phyloP scores from a whole-genome alignment of 2,797 vertebrate species.

The Adelosebastes latens region DNA sequence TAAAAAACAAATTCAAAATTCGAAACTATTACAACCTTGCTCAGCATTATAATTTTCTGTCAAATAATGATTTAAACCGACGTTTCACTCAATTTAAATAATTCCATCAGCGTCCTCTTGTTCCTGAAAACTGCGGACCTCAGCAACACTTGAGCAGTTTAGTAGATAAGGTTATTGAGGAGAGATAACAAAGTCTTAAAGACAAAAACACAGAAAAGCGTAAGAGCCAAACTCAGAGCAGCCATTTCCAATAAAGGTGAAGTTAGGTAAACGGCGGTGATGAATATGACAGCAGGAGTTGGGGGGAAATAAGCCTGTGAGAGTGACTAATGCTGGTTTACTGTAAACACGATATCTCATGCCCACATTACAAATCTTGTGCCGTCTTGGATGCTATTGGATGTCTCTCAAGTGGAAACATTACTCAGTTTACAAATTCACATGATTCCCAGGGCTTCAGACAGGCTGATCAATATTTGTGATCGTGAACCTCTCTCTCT shows the following conservation, averaged over 20 bases:
- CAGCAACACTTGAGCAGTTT: slow-evolving; percentile 56
- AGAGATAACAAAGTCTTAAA: slow-evolving; percentile 65
- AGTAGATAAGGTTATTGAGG: slow-evolving; percentile 58
- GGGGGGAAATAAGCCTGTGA: not conserved
- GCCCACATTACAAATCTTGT: slow-evolving; percentile 39
- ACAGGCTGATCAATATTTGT: slow-evolving; percentile 55
- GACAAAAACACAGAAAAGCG: slow-evolving; percentile 20
- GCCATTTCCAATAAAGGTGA: slow-evolving; percentile 53
- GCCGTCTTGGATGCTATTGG: slow-evolving; percentile 23
- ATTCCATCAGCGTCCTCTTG: slow-evolving; percentile 54
- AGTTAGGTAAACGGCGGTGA: slow-evolving; percentile 37
- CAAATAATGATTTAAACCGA: slow-evolving; percentile 35
- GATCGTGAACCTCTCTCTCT: slow-evolving; percentile 39
- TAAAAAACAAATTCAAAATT: no score
- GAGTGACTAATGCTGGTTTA: slow-evolving; percentile 52
- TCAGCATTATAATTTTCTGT: not conserved
- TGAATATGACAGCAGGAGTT: slow-evolving; percentile 30
- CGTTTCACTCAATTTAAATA: slow-evolving; percentile 53
- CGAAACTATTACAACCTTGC: no score
- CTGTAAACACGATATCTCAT: slow-evolving; percentile 52
- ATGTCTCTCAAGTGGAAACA: slow-evolving; percentile 48
- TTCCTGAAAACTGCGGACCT: slow-evolving; percentile 62
- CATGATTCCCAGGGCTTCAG: slow-evolving; percentile 44
- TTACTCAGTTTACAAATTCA: slow-evolving; percentile 63
- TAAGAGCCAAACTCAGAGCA: slow-evolving; percentile 27